Base-by-base conservation (phyloP, 1,140 invertebrate genomes). In the Acromyrmex heyeri region DNA sequence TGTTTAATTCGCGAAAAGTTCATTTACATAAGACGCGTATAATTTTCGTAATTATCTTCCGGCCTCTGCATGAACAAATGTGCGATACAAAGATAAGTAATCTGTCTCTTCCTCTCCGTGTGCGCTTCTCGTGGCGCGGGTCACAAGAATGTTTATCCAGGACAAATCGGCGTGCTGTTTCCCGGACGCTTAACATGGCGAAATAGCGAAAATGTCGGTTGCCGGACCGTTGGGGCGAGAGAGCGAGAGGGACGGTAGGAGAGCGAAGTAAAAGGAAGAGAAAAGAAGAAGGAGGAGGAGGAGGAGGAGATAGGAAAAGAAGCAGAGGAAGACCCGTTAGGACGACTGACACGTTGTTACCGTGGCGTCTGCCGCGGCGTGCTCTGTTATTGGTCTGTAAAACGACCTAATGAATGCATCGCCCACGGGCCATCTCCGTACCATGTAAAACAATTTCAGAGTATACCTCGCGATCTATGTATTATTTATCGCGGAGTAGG, bases 351-450 rank as follows among this genome's bases (percentile, higher is more conserved):
- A 93, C 92, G 94, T 94, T 94, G 93, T 95, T 94, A 92, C 92
- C 88, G 89, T 88, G 91, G 90, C 93, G 90, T 93, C 91, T 92
- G 86, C 83, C 34, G 55, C 69, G 53, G 57, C 55, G 59, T 79
- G 55, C 91, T 92, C 92, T 94, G 92, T 94, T 94, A 95, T 95
- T 95, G 92, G 93, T 91, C 90, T 91, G 94, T 93, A 93, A 95
- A 94, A 92, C 94, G 91, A 94, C 87, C 93, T 95, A 95, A 95
- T 94, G 95, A 95, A 94, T 93, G 93, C 93, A 94, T 94, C 91
- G 93, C 94, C 92, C 92, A 88, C 88, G 91, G 93, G 88, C 69
- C 90, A 27, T n/a, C 64, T 59, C 48, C 72, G 34, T 67, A 30
- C 34, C 57, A 75, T 89, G 88, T 91, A 86, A 92, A 94, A 94